A percentile compares a stretch with the other conserved stretches of the same genome.
phyloP scores from a whole-genome alignment of 2,797 vertebrate genomes.

The Smutsia temminckii region DNA sequence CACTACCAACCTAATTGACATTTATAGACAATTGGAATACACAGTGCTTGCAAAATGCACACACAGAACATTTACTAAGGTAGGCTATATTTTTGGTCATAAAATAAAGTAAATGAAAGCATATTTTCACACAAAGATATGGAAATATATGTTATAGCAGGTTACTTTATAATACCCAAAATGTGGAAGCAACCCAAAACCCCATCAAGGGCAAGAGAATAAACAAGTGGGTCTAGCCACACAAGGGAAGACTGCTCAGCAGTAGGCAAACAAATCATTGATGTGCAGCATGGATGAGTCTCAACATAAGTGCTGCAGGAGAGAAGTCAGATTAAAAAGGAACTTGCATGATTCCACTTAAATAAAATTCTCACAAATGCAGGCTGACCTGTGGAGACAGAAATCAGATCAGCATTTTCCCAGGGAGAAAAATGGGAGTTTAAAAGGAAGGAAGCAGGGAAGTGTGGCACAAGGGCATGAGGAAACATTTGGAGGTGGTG shows the following conservation, averaged over 20 bases:
- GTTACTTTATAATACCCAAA: not conserved
- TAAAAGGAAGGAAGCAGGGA: no score
- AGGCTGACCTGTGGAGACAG: no score
- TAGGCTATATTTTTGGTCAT: not conserved
- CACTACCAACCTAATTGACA: no score
- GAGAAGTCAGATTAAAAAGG: not conserved
- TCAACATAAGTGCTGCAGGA: not conserved
- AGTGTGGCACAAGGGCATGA: accelerated
- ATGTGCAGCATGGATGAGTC: accelerated
- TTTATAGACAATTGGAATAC: no score
- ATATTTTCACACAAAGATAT: not conserved
- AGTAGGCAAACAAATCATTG: accelerated
- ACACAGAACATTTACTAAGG: not conserved
- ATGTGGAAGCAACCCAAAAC: not conserved
- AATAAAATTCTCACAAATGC: not conserved
- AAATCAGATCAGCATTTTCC: not conserved
- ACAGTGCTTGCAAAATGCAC: not conserved
- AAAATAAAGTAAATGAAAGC: not conserved
- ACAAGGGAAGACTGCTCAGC: accelerated
- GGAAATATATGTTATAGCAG: not conserved
- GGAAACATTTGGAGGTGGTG: no score
- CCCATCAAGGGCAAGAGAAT: no score
- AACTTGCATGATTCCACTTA: no score
- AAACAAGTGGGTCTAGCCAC: accelerated
- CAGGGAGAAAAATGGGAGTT: no score